Evolutionary conservation across 2,113 vertebrate species (phyloP).

Genomic region (Mohoua ochrocephala): DNA sequence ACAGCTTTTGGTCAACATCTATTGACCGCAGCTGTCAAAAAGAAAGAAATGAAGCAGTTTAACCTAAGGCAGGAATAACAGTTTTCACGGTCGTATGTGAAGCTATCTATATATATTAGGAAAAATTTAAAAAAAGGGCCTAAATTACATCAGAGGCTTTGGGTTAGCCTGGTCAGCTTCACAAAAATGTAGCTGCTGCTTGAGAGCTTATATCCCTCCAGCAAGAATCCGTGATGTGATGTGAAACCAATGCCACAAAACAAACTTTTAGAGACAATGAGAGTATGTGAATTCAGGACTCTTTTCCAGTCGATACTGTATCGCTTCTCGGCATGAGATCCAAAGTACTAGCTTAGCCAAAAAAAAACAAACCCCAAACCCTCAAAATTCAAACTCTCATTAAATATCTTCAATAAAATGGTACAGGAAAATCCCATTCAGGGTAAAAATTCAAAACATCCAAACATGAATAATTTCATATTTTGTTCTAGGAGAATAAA

Average conservation of each 20-base stretch:
- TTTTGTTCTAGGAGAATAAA: background rate
- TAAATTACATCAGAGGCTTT: slow-evolving; percentile 19
- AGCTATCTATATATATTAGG: background rate
- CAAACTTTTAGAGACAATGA: background rate
- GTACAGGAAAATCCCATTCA: background rate
- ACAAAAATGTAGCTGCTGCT: background rate
- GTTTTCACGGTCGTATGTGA: background rate
- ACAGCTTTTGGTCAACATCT: slow-evolving; percentile 62
- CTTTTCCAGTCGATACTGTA: background rate
- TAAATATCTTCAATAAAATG: background rate
- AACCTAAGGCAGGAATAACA: slow-evolving; percentile 22
- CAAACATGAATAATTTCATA: background rate
- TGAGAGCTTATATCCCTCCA: background rate
- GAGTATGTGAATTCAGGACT: background rate
- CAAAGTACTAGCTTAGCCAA: background rate
- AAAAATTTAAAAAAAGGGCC: background rate
- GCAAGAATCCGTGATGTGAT: background rate
- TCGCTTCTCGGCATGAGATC: background rate
- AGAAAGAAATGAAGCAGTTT: slow-evolving; percentile 38
- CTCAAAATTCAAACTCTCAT: background rate
- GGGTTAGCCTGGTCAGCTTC: background rate
- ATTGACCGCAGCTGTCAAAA: slow-evolving; percentile 57
- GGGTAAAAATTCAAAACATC: background rate
- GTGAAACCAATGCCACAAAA: background rate
- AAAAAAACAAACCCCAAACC: background rate